Percentiles rank a stretch among this genome's conserved stretches.
Conservation (phyloP, 2,888 invertebrate species). For the Folsomia candida region DNA sequence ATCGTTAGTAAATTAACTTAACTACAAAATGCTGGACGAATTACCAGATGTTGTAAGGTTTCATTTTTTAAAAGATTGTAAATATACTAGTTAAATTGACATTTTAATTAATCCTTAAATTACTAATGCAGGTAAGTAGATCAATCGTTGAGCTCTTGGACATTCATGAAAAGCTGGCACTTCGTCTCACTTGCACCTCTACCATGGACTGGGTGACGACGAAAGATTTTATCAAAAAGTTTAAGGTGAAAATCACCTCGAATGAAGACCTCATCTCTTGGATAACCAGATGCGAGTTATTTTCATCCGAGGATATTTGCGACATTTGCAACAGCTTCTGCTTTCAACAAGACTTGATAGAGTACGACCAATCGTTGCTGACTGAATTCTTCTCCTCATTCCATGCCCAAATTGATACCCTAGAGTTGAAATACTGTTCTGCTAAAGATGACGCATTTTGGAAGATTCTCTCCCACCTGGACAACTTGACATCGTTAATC, state of each 20-base stretch:
- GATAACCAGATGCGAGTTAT: background rate
- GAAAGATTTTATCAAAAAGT: background rate
- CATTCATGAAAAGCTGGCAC: background rate
- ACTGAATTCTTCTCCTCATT: background rate
- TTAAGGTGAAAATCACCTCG: background rate
- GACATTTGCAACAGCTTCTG: too few relatives aligned
- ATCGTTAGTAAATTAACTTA: too few relatives aligned
- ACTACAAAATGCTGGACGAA: background rate
- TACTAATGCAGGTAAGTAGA: background rate
- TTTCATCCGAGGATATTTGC: too few relatives aligned
- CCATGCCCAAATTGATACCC: background rate
- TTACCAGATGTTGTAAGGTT: background rate
- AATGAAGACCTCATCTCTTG: background rate
- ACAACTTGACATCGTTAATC: background rate
- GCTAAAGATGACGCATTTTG: background rate
- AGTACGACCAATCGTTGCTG: background rate
- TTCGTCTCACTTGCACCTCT: background rate
- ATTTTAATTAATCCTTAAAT: background rate
- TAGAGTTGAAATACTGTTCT: background rate
- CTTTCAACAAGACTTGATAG: background rate
- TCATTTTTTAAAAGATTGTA: background rate
- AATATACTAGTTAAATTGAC: background rate
- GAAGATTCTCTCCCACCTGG: background rate
- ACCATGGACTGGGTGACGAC: background rate
- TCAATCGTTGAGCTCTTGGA: background rate